Evolutionary conservation across 2,888 invertebrate genomes (phyloP).

Genomic region (Dynastes grantii): DNA sequence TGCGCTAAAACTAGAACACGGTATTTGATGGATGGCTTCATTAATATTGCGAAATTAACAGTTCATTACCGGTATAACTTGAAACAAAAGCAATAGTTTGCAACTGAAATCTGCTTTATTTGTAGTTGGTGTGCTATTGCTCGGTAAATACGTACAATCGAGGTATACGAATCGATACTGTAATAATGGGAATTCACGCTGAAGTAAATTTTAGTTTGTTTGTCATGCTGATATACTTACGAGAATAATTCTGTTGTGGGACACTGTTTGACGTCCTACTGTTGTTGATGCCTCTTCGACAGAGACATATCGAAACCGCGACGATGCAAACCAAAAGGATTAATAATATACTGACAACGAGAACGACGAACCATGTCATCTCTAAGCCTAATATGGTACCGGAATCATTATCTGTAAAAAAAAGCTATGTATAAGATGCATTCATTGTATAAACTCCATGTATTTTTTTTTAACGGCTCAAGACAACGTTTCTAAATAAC

Average conservation of each 20-base stretch:
- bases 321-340: slow-evolving; percentile 80
- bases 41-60: not conserved
- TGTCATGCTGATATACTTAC: slow-evolving; percentile 63
- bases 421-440: slow-evolving; percentile 36
- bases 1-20: slow-evolving; percentile 9
- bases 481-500: no score
- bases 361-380: slow-evolving; percentile 84
- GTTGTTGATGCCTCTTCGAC: slow-evolving; percentile 77
- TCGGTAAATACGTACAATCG: no score
- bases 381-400: slow-evolving; percentile 81
- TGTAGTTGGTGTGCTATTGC: not conserved
- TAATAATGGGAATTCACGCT: no score
- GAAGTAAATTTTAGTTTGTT: not conserved
- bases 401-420: slow-evolving; percentile 74
- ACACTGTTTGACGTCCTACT: slow-evolving; percentile 68
- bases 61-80: not conserved
- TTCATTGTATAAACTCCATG: not conserved
- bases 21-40: not conserved
- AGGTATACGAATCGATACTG: no score
- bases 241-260: slow-evolving; percentile 73
- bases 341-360: slow-evolving; percentile 80
- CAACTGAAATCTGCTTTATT: not conserved
- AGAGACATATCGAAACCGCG: slow-evolving; percentile 83
- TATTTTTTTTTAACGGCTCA: not conserved
- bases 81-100: not conserved